These are phyloP conservation scores for Cynoglossus semilaevis DNA, from an alignment of 2,113 vertebrate species.

Conservation along the genomic window DNA sequence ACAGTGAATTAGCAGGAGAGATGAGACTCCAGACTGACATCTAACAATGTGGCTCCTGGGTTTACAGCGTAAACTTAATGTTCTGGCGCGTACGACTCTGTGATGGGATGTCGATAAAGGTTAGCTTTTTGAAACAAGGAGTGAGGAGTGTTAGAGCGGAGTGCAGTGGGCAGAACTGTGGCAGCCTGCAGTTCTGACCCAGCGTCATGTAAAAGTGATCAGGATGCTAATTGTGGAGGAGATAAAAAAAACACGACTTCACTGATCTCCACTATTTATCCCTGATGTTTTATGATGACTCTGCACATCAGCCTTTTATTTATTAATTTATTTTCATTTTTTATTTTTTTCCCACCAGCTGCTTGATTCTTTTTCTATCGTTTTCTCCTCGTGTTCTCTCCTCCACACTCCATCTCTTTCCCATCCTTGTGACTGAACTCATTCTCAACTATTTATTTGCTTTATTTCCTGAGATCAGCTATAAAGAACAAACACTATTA, in stretches of 20 bases:
- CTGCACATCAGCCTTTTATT: constrained; percentile 4
- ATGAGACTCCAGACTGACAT: constrained; percentile 45
- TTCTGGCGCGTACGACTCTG: constrained; percentile 25
- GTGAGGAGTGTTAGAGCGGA: constrained; percentile 27
- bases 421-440: constrained; percentile 55
- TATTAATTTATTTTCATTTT: constrained; percentile 4
- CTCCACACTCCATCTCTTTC: constrained; percentile 39
- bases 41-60: constrained; percentile 41
- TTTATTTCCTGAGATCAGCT: constrained; percentile 81
- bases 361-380: constrained; percentile 20
- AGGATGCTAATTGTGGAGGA: neutral
- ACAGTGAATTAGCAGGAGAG: constrained; percentile 44
- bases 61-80: constrained; percentile 27
- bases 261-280: neutral
- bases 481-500: constrained; percentile 83
- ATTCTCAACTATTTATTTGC: constrained; percentile 74
- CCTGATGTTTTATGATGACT: constrained; percentile 19
- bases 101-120: constrained; percentile 49
- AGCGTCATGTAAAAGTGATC: constrained; percentile 10
- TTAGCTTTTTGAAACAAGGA: constrained; percentile 32
- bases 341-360: neutral
- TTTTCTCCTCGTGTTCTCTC: constrained; percentile 14
- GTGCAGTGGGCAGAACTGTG: constrained; percentile 19
- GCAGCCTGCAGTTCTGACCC: constrained; percentile 18
- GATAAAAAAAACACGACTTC: neutral